phyloP scores from a whole-genome alignment of 1,140 invertebrate genomes.

The Pararge aegeria region DNA sequence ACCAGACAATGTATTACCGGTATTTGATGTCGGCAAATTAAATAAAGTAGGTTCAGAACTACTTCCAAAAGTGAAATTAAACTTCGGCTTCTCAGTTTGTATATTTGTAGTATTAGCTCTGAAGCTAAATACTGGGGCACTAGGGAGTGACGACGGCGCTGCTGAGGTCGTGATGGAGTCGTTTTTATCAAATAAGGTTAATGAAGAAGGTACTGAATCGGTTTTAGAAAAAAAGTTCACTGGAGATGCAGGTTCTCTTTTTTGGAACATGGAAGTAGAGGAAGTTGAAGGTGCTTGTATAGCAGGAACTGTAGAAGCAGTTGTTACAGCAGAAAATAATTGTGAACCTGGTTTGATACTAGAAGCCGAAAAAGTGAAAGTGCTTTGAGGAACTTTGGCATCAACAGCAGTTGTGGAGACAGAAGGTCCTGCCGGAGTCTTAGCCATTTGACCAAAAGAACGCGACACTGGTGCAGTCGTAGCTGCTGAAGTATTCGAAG shows the following conservation, averaged over 20 bases:
- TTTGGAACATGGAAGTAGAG: constrained; percentile 33
- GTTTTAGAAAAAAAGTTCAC: constrained; percentile 40
- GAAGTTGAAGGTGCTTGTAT: constrained; percentile 22
- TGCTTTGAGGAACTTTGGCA: constrained; percentile 22
- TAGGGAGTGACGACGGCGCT: constrained; percentile 21
- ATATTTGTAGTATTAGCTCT: constrained; percentile 28
- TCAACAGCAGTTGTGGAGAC: constrained; percentile 13
- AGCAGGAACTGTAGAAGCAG: constrained; percentile 17
- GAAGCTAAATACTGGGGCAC: constrained; percentile 53
- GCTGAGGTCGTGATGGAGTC: constrained; percentile 30
- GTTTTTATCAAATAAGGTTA: constrained; percentile 39
- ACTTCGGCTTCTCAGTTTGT: constrained; percentile 48
- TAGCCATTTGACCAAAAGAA: constrained; percentile 1
- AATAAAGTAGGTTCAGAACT: constrained; percentile 38
- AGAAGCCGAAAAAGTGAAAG: constrained; percentile 27
- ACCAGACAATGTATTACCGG: constrained; percentile 25
- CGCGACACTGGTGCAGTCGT: neutral
- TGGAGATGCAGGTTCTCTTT: constrained; percentile 20
- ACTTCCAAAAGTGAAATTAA: constrained; percentile 52
- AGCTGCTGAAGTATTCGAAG: neutral
- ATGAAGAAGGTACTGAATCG: constrained; percentile 24
- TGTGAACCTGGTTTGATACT: constrained; percentile 6
- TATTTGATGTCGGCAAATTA: constrained; percentile 28
- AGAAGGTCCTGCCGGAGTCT: neutral
- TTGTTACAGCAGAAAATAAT: constrained; percentile 11